A percentile compares a stretch with the other conserved stretches of the same genome.
Evolutionary conservation across 2,888 invertebrate genomes (phyloP).

Genomic region (Nemapogon koenigi): DNA sequence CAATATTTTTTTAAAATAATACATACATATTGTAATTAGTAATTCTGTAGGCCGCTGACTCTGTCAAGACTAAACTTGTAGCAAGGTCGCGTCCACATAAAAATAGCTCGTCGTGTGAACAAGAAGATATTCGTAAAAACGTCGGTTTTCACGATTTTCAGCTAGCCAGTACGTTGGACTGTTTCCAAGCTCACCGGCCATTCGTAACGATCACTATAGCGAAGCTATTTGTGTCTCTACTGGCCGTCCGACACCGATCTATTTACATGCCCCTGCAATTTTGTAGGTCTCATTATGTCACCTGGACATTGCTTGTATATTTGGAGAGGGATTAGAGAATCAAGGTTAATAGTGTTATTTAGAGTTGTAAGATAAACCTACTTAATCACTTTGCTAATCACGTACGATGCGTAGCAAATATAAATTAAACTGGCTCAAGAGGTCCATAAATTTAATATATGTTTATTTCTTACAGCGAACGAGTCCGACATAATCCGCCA

Average conservation of each 20-base stretch:
- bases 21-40: conserved; percentile 32
- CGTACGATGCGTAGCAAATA: no score
- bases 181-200: conserved; percentile 43
- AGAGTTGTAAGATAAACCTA: no score
- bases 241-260: conserved; percentile 56
- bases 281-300: no score
- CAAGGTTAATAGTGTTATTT: no score
- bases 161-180: conserved; percentile 30
- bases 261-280: conserved; percentile 52
- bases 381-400: no score
- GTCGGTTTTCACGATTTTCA: conserved; percentile 45
- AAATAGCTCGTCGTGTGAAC: conserved; percentile 42
- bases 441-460: neutral
- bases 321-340: no score
- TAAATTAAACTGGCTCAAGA: no score
- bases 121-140: conserved; percentile 56
- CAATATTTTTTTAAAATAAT: no score
- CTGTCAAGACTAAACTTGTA: conserved; percentile 31
- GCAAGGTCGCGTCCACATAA: conserved; percentile 50
- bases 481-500: conserved; percentile 76
- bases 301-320: no score
- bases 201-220: conserved; percentile 41
- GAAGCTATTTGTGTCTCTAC: conserved; percentile 54
- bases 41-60: conserved; percentile 43
- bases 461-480: conserved; percentile 68